Evolutionary conservation across 2,113 vertebrate species (phyloP), one percentile per base, ranked within the genome.

Genomic region (Menidia beryllina): DNA sequence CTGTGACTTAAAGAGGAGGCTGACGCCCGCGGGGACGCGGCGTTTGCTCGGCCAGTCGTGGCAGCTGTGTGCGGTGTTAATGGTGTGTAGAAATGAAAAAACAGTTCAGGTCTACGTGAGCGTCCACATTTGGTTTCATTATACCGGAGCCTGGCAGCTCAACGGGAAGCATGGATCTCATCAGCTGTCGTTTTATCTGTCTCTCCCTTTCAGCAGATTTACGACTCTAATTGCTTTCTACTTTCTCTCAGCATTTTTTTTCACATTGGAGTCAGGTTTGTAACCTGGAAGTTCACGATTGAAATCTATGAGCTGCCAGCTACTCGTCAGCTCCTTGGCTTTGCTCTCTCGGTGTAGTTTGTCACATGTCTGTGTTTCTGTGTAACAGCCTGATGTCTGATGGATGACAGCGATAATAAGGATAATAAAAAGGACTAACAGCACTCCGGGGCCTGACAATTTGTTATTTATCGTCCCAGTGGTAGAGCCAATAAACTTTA

Each of bases 41-140:
- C 61, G 69, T 83, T 78, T 82, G 50, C 48, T 56, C 68, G 86
- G 69, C 83, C 82, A 77, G 55, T 59, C 1, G 26, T 59, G 73
- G 73, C 54, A 72, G 76, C 76, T 61, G 54, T 50, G 59, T 50
- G 15, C 66, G 24, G 54, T 72, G 25, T 64, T 47, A 62, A 72
- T 69, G 63, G 58, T 69, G 74, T 74, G 83, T 71, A 64, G 65
- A 75, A 86, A 86, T 88, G 83, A 79, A 38, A n/a, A 65, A n/a
- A 48, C 27, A 23, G 25, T 6, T 39, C 25, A 26, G 9, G 62
- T 80, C 77, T 79, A 82, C 82, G 77, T 83, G 83, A 75, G 62
- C 38, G 8, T 34, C 23, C 70, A 15, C 69, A 70, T 26, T 82
- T 24, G 66, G 61, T 76, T 71, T 67, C 69, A 81, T 84, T 60